A percentile compares a stretch with the other conserved stretches of the same genome.
Conservation (phyloP, 2,113 vertebrate genomes). For the Cyprinodon brontotheroides region DNA sequence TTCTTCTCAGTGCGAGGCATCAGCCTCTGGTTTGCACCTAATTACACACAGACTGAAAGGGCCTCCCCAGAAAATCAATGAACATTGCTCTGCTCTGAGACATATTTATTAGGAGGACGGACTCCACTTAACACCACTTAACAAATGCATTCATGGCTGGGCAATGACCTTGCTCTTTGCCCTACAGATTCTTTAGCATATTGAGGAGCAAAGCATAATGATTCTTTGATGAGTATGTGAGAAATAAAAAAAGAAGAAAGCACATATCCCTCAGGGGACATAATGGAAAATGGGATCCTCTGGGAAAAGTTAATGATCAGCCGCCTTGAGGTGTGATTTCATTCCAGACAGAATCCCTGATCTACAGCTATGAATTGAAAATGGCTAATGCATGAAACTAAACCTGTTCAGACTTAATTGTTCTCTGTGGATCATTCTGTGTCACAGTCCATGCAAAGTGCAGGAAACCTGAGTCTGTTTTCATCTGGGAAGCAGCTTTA, state of each 20-base stretch:
- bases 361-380: not conserved
- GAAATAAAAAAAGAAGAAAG: not conserved
- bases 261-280: not conserved
- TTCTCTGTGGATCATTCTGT: not conserved
- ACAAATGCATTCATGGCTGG: not conserved
- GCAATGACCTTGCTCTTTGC: not conserved
- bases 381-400: not conserved
- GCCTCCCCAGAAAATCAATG: not conserved
- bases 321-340: not conserved
- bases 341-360: not conserved
- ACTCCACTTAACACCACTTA: not conserved
- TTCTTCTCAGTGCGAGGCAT: not conserved
- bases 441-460: constrained; percentile 6
- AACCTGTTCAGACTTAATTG: not conserved
- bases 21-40: not conserved
- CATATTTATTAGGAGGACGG: constrained; percentile 15
- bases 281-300: not conserved
- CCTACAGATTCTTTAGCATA: not conserved
- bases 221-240: not conserved
- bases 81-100: not conserved
- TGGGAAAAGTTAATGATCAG: not conserved
- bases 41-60: not conserved
- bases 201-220: not conserved
- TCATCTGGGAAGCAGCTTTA: constrained; percentile 34
- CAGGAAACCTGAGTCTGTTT: constrained; percentile 23